These are phyloP conservation scores for Desoria tigrina DNA, from an alignment of 2,888 invertebrate genomes.

Conservation along the genomic window DNA sequence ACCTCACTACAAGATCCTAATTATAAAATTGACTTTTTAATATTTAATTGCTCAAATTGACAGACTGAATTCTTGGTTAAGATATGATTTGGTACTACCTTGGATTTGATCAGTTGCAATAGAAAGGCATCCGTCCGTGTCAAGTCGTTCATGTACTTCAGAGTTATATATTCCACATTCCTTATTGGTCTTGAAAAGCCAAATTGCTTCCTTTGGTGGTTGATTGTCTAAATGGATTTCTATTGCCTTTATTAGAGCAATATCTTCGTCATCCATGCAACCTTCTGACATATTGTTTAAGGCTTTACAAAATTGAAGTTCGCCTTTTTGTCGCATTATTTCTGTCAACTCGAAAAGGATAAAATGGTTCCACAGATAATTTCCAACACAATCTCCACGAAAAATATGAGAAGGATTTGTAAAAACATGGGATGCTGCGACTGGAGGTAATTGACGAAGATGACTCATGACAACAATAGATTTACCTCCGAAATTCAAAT, in stretches of 20 bases:
- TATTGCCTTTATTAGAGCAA: conserved; percentile 22
- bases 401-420: not conserved
- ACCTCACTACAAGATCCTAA: conserved; percentile 18
- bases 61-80: too few relatives aligned
- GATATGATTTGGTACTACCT: too few relatives aligned
- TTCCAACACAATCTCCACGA: not conserved
- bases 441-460: conserved; percentile 41
- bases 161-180: conserved; percentile 29
- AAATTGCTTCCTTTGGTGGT: conserved; percentile 36
- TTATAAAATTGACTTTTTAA: conserved; percentile 8
- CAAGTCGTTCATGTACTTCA: too few relatives aligned
- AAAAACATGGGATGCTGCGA: conserved; percentile 29
- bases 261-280: conserved; percentile 23
- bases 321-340: conserved; percentile 44
- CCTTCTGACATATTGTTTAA: conserved; percentile 41
- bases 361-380: conserved; percentile 30
- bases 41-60: too few relatives aligned
- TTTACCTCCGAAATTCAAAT: too few relatives aligned
- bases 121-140: too few relatives aligned
- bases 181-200: conserved; percentile 30
- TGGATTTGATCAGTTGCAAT: conserved; percentile 14
- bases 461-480: too few relatives aligned
- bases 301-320: conserved; percentile 33
- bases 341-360: conserved; percentile 30
- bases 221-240: conserved; percentile 10